A percentile compares a stretch with the other conserved stretches of the same genome.
phyloP scores from a whole-genome alignment of 2,113 vertebrate genomes.

The Scortum barcoo region DNA sequence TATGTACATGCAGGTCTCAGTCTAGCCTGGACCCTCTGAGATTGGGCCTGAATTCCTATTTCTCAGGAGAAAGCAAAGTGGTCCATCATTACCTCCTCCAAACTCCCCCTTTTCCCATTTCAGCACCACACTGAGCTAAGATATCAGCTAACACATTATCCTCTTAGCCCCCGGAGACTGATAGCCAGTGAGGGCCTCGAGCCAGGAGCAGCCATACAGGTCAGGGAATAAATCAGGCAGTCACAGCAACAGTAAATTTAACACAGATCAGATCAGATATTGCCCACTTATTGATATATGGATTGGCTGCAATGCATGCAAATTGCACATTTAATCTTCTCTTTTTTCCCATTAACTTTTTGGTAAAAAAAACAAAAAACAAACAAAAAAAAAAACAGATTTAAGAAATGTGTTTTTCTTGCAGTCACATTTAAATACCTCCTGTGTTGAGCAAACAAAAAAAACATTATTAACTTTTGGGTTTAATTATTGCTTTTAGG shows the following conservation, averaged over 20 bases:
- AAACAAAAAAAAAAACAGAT: no score
- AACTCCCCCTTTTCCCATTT: slow-evolving; percentile 81
- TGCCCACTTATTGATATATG: slow-evolving; percentile 46
- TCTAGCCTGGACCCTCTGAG: slow-evolving; percentile 46
- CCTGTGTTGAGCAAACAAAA: slow-evolving; percentile 1
- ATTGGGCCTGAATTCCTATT: slow-evolving; percentile 67
- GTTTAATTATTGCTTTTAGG: slow-evolving; percentile 12
- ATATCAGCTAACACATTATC: slow-evolving; percentile 89
- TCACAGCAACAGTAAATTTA: slow-evolving; percentile 69
- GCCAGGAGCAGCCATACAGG: slow-evolving; percentile 77
- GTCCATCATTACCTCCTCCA: slow-evolving; percentile 83
- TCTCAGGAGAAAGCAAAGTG: slow-evolving; percentile 81
- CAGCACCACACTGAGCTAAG: slow-evolving; percentile 81
- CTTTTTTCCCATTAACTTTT: background rate
- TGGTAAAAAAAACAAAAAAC: no score
- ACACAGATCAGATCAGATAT: slow-evolving; percentile 66
- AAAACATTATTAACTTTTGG: slow-evolving; percentile 2
- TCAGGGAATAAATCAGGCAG: slow-evolving; percentile 73
- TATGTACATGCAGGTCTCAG: slow-evolving; percentile 29
- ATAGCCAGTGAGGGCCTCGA: slow-evolving; percentile 79
- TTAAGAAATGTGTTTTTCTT: background rate
- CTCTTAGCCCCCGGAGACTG: slow-evolving; percentile 84
- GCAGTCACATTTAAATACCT: slow-evolving; percentile 1
- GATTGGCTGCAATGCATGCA: slow-evolving; percentile 20
- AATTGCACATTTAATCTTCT: background rate